Percentiles rank a stretch among this genome's conserved stretches.
phyloP scores from a whole-genome alignment of 2,797 vertebrate species.

The Aulostomus chinensis region DNA sequence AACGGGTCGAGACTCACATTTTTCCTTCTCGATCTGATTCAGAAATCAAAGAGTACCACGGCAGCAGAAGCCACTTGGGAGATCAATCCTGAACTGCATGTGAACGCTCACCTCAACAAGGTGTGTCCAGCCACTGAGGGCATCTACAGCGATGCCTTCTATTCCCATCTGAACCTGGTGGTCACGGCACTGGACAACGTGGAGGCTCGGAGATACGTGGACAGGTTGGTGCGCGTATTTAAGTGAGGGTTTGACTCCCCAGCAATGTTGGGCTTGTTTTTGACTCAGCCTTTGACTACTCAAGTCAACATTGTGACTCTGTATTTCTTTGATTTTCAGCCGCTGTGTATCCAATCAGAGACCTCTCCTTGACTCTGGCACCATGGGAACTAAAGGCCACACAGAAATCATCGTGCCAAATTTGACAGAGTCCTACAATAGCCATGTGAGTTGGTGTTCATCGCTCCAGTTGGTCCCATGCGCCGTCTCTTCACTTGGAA shows the following conservation, averaged over 20 bases:
- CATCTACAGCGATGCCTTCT: constrained; percentile 91
- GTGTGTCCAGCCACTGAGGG: constrained; percentile 94
- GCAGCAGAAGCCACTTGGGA: constrained; percentile 88
- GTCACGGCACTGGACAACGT: constrained; percentile 97
- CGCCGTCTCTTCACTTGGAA: not conserved
- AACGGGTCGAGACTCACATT: too few relatives aligned
- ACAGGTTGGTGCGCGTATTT: constrained; percentile 83
- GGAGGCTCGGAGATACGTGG: constrained; percentile 97
- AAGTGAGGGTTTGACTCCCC: not conserved
- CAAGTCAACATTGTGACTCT: constrained; percentile 11
- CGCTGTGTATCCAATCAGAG: constrained; percentile 93
- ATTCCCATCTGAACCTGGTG: constrained; percentile 85
- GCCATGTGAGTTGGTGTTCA: constrained; percentile 86
- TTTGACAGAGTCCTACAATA: constrained; percentile 97
- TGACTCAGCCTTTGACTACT: not conserved
- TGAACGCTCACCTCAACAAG: constrained; percentile 93
- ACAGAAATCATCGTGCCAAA: constrained; percentile 95
- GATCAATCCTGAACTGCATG: constrained; percentile 92
- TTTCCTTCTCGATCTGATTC: not conserved
- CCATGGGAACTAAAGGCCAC: constrained; percentile 99
- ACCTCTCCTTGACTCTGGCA: constrained; percentile 95
- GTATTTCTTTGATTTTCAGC: constrained; percentile 67
- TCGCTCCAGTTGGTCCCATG: too few relatives aligned
- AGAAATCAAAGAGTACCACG: constrained; percentile 97
- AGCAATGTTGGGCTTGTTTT: not conserved